Conservation (phyloP, 2,113 vertebrate genomes). For the Todiramphus saurophagus region DNA sequence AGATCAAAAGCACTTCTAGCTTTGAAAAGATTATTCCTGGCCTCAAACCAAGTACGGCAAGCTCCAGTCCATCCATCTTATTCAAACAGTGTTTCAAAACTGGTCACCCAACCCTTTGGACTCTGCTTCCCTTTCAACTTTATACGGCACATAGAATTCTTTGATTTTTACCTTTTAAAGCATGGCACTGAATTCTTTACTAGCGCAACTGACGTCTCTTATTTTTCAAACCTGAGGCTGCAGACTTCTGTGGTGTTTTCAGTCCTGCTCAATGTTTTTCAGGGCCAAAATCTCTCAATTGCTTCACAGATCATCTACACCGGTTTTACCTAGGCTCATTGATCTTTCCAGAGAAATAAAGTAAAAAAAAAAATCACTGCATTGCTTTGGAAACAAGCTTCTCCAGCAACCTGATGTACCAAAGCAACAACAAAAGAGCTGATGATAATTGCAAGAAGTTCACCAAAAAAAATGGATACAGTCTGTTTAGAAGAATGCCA, state of each 20-base stretch:
- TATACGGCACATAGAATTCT: conserved; percentile 78
- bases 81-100: conserved; percentile 76
- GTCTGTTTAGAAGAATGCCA: background rate
- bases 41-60: conserved; percentile 75
- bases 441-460: background rate
- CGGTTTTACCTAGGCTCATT: background rate
- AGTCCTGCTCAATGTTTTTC: background rate
- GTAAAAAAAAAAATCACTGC: background rate
- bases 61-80: conserved; percentile 78
- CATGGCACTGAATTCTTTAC: conserved; percentile 71
- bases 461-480: background rate
- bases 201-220: conserved; percentile 57
- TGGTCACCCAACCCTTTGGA: conserved; percentile 73
- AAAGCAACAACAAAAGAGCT: background rate
- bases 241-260: conserved; percentile 18
- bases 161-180: conserved; percentile 80
- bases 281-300: background rate
- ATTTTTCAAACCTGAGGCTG: conserved; percentile 31
- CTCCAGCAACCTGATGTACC: background rate
- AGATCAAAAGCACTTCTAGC: conserved; percentile 77
- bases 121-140: conserved; percentile 71
- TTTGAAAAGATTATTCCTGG: conserved; percentile 83
- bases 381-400: background rate
- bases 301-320: background rate
- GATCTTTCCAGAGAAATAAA: background rate